Evolutionary conservation across 2,113 vertebrate species (phyloP).

Genomic region (Hippocampus abdominalis): DNA sequence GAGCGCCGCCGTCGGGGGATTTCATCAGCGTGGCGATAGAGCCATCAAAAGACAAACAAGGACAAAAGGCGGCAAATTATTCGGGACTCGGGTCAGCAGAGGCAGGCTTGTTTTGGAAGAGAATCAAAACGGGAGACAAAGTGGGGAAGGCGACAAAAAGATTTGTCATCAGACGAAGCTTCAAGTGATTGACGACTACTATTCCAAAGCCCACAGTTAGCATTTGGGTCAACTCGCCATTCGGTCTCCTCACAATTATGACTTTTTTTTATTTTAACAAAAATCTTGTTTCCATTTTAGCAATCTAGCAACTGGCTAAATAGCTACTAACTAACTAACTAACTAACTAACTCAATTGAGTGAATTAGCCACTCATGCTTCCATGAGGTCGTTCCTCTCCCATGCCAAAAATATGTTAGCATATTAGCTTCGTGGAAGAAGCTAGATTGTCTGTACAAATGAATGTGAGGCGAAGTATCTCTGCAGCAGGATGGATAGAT

Average conservation of each 20-base stretch:
- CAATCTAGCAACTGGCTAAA: not conserved
- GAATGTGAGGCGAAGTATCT: too few species aligned
- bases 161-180: not conserved
- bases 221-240: not conserved
- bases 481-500: too few species aligned
- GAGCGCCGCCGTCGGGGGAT: slow-evolving; percentile 10
- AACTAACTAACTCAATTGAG: not conserved
- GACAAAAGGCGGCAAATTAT: slow-evolving; percentile 18
- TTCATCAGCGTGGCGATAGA: slow-evolving; percentile 9
- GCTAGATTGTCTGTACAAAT: too few species aligned
- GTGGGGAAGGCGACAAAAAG: slow-evolving; percentile 9
- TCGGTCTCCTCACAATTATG: not conserved
- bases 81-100: slow-evolving; percentile 31
- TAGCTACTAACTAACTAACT: not conserved
- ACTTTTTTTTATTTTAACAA: not conserved
- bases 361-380: too few species aligned
- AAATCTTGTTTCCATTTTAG: not conserved
- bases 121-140: slow-evolving; percentile 24
- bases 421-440: too few species aligned
- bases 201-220: not conserved
- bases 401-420: too few species aligned
- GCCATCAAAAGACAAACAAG: slow-evolving; percentile 17
- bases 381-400: too few species aligned
- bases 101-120: slow-evolving; percentile 27
- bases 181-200: slow-evolving; percentile 14